Evolutionary conservation across 2,888 invertebrate species (phyloP), one percentile per base, ranked within the genome.

Genomic region (Yponomeuta sedellus): DNA sequence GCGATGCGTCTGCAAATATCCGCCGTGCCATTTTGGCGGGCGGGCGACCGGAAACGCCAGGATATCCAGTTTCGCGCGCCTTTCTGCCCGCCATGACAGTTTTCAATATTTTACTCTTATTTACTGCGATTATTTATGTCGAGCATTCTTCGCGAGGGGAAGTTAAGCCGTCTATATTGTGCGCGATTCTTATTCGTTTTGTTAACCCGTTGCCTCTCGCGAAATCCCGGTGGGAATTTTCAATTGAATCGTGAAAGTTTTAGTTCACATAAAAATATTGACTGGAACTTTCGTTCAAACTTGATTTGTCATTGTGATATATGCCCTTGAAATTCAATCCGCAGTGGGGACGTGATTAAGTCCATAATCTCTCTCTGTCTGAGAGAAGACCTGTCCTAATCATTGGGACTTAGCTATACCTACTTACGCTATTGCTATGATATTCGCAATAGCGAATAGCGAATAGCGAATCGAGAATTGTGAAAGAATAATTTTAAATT

Each of bases 101-200:
- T 89, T 88, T 83, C 91, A 86, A 91, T 91, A 91, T 90, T 89
- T 90, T 86, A 88, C 86, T 85, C 85, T 90, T 91, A 91, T 91
- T 91, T 90, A 91, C 86, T 80, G 88, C 82, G 75, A 85, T 91
- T 90, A 90, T 90, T 89, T 90, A 88, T 91, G 86, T 82, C 77
- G 72, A 72, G 78, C 77, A 85, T 89, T 88, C 87, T 87, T 88
- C 72, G 78, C 69, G 72, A 73, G 79, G 81, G 69, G 79, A 82
- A 83, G 79, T 81, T 74, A 73, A 75, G 63, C 75, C 76, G 79
- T 76, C 79, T 81, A 79, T 82, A 44, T 79, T 81, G 44, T 52
- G 80, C 77, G 77, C 73, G 74, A 71, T 70, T 75, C 73, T 80
- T 76, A 72, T 72, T 76, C 76, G 71, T 76, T 77, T 74, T 72